A percentile compares a stretch with the other conserved stretches of the same genome.
Conservation (phyloP, 2,113 vertebrate species). For the Galeopterus variegatus region DNA sequence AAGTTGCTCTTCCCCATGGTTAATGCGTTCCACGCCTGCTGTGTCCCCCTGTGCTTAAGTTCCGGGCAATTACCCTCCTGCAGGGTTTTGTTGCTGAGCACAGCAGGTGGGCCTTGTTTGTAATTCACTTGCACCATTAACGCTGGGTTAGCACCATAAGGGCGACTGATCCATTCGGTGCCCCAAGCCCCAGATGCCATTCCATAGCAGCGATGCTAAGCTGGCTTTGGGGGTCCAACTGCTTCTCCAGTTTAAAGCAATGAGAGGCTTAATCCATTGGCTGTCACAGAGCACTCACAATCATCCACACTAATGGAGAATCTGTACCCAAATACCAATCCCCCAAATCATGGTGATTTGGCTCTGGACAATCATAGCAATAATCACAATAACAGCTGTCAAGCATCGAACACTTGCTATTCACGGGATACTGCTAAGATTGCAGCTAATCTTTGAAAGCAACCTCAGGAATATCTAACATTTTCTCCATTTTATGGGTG, state of each 20-base stretch:
- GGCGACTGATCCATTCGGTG: constrained; percentile 68
- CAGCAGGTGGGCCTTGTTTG: constrained; percentile 82
- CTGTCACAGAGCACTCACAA: neutral
- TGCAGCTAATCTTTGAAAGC: neutral
- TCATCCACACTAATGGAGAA: constrained; percentile 43
- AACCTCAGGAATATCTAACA: neutral
- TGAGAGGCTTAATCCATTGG: neutral
- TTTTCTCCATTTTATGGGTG: neutral
- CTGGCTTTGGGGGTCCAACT: constrained; percentile 36
- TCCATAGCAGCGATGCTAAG: neutral
- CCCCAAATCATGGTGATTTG: constrained; percentile 23
- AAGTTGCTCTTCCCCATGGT: constrained; percentile 64
- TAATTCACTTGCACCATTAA: constrained; percentile 80
- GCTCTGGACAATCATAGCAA: constrained; percentile 12
- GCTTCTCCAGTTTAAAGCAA: constrained; percentile 21
- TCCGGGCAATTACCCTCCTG: constrained; percentile 86
- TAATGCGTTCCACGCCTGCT: constrained; percentile 75
- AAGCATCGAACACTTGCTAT: neutral
- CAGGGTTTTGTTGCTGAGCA: constrained; percentile 68
- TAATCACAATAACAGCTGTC: neutral
- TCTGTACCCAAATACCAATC: neutral
- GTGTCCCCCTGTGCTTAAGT: constrained; percentile 87
- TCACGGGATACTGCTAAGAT: neutral
- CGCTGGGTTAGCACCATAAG: constrained; percentile 71
- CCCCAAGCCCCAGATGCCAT: constrained; percentile 57